Base-by-base conservation (phyloP, 2,797 vertebrate genomes). In the Acanthurus lineatus region DNA sequence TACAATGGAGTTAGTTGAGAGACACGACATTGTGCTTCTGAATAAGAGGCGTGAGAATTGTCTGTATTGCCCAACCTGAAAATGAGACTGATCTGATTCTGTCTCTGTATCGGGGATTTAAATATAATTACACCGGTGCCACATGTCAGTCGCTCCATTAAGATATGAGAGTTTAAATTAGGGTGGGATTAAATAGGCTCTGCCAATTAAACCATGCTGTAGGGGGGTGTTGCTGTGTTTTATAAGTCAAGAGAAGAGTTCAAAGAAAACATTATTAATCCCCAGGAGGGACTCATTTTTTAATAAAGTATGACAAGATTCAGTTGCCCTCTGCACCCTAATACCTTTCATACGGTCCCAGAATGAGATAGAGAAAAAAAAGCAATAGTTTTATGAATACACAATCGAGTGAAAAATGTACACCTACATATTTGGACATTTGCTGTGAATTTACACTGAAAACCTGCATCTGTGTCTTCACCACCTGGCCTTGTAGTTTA, bases 401-500 rank as follows among this genome's bases (percentile, higher is more conserved):
- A 66, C 20, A 48, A 54, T 58, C 28, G 48, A 3, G 1, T 38
- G 16, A 25, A 61, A 61, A 52, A 25, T 25, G 42, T 15, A 47
- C 11, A 56, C 17, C 5, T 64, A n/a, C 8, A 19, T 17, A 64
- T 5, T 9, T 32, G 2, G 1, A 53, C 35, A 32, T 25, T 44
- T 20, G 16, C 6, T 40, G 10, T 40, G 28, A 32, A 9, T 3
- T 2, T n/a, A 54, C 28, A 58, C 5, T 12, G 25, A 48, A 3
- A 4, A 3, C 6, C 8, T 70, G 25, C 6, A 0, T 20, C 20
- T 51, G 0, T 40, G 8, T 28, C 44, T 35, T 49, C 4, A 5
- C 9, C 40, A 9, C 22, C 49, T 56, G 2, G 63, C 5, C 35
- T 10, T 88, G 87, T 62, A 88, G 63, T 85, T 17, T 48, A n/a